Evolutionary conservation across 2,797 vertebrate genomes (phyloP), one percentile per base, ranked within the genome.

Genomic region (Pseudotriccus pelzelni): DNA sequence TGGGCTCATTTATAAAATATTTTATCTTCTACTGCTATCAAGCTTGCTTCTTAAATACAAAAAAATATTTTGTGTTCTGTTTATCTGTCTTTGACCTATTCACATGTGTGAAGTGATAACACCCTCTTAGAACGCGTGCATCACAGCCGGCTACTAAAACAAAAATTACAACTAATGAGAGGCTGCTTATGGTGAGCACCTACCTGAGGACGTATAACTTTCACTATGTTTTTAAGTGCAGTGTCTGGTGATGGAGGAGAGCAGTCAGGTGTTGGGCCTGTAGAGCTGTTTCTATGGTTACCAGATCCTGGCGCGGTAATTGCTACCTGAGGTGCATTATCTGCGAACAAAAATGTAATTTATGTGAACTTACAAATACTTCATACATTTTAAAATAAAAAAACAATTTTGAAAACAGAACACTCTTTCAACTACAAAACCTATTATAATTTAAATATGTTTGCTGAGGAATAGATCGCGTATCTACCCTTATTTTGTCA

Each of bases 121-220:
- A n/a, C 64, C 24, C 52, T 56, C 39, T 32, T 55, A 69, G 25
- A 88, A 55, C 7, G 37, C 1, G 17, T 19, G 21, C 19, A 76
- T 22, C 32, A 52, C 13, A 94, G 18, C 25, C 43, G 76, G 41
- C 10, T 53, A 64, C 47, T 67, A 69, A 91, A 74, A 73, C 6
- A 2, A 83, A 79, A 96, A 62, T 46, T 19, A 66, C 36, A 91
- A 23, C 21, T 62, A 79, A 53, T 12, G 76, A 83, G 41, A 46
- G 12, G 41, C 60, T 58, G 58, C 34, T 82, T 86, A 86, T 74
- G 82, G 74, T 34, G 50, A 93, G 83, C 67, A 98, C 98, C 97
- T 98, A 99, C 99, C 99, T 99, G 99, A 96, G 99, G 99, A 97
- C 99, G 99, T 97, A 99, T 99, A 96, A 99, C 99, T 99, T 99